These are phyloP conservation scores for Percopsis transmontana DNA, from an alignment of 2,113 vertebrate species.

Conservation along the genomic window DNA sequence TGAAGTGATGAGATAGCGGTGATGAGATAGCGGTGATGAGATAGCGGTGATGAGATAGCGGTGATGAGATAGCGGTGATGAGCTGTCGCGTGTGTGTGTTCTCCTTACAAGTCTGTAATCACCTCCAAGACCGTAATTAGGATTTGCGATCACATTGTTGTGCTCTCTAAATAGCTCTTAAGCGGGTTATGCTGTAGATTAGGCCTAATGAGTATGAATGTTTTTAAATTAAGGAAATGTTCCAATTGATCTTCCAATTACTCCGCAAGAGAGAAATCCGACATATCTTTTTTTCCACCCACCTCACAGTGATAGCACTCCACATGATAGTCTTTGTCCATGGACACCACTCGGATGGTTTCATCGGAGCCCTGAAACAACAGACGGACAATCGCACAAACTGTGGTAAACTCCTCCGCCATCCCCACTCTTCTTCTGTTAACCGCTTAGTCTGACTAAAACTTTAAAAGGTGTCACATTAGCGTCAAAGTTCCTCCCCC, in stretches of 20 bases:
- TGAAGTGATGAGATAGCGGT: conserved; percentile 34
- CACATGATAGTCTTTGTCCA: conserved; percentile 97
- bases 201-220: conserved; percentile 13
- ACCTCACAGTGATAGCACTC: conserved; percentile 97
- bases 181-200: conserved; percentile 12
- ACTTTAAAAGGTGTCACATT: too few relatives aligned
- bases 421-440: neutral
- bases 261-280: neutral
- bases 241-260: neutral
- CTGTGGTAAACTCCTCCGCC: conserved; percentile 7
- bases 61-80: conserved; percentile 40
- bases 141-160: conserved; percentile 35
- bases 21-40: conserved; percentile 49
- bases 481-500: too few relatives aligned
- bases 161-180: conserved; percentile 24
- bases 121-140: conserved; percentile 54
- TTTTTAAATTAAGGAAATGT: neutral
- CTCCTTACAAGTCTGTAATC: conserved; percentile 39
- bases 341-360: conserved; percentile 95
- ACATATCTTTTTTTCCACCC: conserved; percentile 35
- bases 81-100: conserved; percentile 36
- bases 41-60: conserved; percentile 46
- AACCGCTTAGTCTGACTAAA: conserved; percentile 17
- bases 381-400: conserved; percentile 11
- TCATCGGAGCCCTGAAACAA: conserved; percentile 91